A percentile compares a stretch with the other conserved stretches of the same genome.
phyloP scores from a whole-genome alignment of 2,113 vertebrate species.

The Cepphus grylle region DNA sequence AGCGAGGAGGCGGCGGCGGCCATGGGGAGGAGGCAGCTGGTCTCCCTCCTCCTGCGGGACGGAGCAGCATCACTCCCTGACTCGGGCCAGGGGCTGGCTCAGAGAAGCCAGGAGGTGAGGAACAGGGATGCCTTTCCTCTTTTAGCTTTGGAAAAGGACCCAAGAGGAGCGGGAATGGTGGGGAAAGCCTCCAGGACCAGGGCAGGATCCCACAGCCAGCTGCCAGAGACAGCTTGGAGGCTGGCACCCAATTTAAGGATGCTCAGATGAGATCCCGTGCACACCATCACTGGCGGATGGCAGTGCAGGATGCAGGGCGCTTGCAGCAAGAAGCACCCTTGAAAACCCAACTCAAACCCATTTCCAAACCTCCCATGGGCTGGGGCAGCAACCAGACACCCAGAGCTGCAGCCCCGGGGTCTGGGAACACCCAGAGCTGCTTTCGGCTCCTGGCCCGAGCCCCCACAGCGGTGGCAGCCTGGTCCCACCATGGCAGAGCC shows the following conservation, averaged over 20 bases:
- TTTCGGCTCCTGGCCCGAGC: rapidly evolving
- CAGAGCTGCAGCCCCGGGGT: neutral
- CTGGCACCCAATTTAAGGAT: rapidly evolving
- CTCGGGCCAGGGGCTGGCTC: neutral
- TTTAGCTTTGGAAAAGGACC: neutral
- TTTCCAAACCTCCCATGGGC: neutral
- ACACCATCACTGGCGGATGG: rapidly evolving
- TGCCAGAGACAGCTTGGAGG: neutral
- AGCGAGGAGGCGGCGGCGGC: neutral
- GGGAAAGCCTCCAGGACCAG: neutral
- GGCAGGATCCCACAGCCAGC: neutral
- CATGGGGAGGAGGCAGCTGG: rapidly evolving
- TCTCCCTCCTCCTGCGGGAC: rapidly evolving
- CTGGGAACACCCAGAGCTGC: neutral
- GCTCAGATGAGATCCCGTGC: neutral
- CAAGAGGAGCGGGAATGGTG: neutral
- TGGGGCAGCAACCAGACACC: neutral
- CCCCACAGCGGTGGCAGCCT: rapidly evolving
- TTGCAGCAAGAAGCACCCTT: neutral
- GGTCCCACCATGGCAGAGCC: neutral
- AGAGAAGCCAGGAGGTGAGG: neutral
- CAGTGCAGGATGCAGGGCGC: neutral
- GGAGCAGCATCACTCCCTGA: neutral
- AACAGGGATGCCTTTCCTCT: neutral
- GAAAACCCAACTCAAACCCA: neutral